A percentile compares a stretch with the other conserved stretches of the same genome.
phyloP scores from a whole-genome alignment of 2,888 invertebrate species.

The Altica lythri region DNA sequence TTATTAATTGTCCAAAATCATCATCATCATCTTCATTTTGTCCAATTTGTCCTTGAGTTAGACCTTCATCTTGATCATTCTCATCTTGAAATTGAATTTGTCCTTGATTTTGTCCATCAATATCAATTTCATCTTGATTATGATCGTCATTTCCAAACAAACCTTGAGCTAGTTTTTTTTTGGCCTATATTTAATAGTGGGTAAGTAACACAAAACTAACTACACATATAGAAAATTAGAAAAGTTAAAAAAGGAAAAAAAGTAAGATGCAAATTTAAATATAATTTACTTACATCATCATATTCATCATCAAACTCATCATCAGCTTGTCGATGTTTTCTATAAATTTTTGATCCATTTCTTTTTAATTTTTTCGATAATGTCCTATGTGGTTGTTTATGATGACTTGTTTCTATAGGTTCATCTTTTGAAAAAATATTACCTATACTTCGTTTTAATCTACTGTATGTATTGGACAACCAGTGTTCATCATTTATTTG shows the following conservation, averaged over 20 bases:
- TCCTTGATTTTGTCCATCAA: background rate
- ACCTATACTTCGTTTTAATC: slow-evolving; percentile 54
- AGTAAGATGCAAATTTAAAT: background rate
- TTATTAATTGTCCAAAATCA: background rate
- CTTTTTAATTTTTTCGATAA: slow-evolving; percentile 35
- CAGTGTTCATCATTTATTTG: slow-evolving; percentile 49
- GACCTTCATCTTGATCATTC: background rate
- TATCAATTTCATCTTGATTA: background rate
- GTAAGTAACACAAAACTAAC: background rate
- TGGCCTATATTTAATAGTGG: background rate
- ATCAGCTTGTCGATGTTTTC: slow-evolving; percentile 34
- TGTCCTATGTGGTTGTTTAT: slow-evolving; percentile 38
- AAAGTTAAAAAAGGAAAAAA: background rate
- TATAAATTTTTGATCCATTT: slow-evolving; percentile 10
- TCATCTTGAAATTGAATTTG: slow-evolving; percentile 2
- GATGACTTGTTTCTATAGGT: slow-evolving; percentile 23
- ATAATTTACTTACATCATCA: slow-evolving; percentile 21
- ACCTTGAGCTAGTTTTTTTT: background rate
- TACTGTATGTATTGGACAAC: slow-evolving; percentile 53
- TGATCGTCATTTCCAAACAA: too few species aligned
- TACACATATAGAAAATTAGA: background rate
- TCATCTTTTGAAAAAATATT: slow-evolving; percentile 40
- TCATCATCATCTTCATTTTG: slow-evolving; percentile 7
- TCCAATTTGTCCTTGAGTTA: background rate
- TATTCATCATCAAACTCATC: background rate